Base-by-base conservation (phyloP, 2,888 invertebrate genomes). In the Aradus depressus region DNA sequence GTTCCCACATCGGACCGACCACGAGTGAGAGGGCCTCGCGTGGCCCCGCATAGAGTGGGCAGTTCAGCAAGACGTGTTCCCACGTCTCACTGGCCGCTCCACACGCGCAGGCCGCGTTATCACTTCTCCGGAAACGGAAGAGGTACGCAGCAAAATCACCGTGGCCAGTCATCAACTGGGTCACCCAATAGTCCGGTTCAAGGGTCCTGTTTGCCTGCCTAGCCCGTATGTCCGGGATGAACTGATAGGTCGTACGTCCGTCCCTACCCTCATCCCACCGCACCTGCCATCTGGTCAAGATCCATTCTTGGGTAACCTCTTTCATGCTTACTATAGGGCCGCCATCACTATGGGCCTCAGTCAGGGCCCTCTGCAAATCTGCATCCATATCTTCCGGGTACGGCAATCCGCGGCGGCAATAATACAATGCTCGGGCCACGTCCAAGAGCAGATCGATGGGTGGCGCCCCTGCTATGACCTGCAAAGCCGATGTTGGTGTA, bases 51-150 rank as follows among this genome's bases (percentile, higher is more conserved):
- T 39, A 47, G 3, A 35, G 12, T n/a, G n/a, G 2, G 47, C 47
- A 47, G 5, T 19, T 12, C n/a, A 18, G 25, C 8, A 49, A n/a
- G 16, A 49, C 41, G 28, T 49, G 49, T 18, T 49, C 39, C 8
- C 31, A 25, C 2, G 39, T 41, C 22, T 49, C 49, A 14, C 25
- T 28, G 3, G 22, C 39, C n/a, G n/a, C n/a, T 16, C 49, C 49
- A 18, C 49, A 49, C 4, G 16, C 18, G 26, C 49, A 49, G 3
- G 4, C 4, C 8, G 16, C n/a, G 3, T 14, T 18, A 4, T 41
- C 41, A 26, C 49, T 5, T 14, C 31, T 14, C 25, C 28, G 22
- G 49, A 47, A 47, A 21, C 19, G 25, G 18, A 14, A 6, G n/a
- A 47, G 14, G 12, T 47, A 31, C 5, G 10, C 35, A 5, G 12